phyloP scores from a whole-genome alignment of 2,888 invertebrate genomes.

The Autographa gamma region DNA sequence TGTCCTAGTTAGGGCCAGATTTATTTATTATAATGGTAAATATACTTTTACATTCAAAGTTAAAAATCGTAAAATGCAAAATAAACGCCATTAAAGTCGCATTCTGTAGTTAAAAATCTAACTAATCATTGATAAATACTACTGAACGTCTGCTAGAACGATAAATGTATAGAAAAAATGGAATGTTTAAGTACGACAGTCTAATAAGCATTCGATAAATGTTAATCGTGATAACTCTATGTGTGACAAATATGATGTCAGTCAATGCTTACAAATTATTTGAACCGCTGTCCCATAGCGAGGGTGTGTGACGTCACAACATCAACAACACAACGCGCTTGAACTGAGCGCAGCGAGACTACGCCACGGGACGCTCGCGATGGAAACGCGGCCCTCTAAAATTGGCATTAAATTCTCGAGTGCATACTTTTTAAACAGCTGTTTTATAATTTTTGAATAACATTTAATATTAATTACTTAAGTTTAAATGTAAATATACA shows the following conservation, averaged over 20 bases:
- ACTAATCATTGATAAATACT: constrained; percentile 74
- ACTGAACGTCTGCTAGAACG: constrained; percentile 74
- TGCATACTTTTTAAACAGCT: constrained; percentile 77
- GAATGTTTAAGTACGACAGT: constrained; percentile 88
- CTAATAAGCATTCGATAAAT: constrained; percentile 80
- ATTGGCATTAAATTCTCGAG: constrained; percentile 78
- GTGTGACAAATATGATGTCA: constrained; percentile 81
- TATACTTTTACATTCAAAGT: constrained; percentile 67
- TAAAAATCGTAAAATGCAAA: constrained; percentile 78
- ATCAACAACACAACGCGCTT: constrained; percentile 19
- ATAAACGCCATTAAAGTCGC: constrained; percentile 73
- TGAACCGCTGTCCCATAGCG: constrained; percentile 65
- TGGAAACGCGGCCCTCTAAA: constrained; percentile 66
- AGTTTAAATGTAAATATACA: constrained; percentile 81
- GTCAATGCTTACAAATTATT: constrained; percentile 79
- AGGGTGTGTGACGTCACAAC: constrained; percentile 45
- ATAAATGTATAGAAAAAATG: constrained; percentile 82
- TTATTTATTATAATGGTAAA: constrained; percentile 69
- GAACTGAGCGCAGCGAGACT: constrained; percentile 17
- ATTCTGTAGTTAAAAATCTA: constrained; percentile 74
- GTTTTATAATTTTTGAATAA: constrained; percentile 69
- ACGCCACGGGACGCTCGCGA: constrained; percentile 51
- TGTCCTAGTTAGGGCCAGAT: constrained; percentile 83
- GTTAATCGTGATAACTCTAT: constrained; percentile 66
- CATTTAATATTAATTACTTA: constrained; percentile 73